Evolutionary conservation across 2,797 vertebrate species (phyloP).

Genomic region (Cryptoprocta ferox): DNA sequence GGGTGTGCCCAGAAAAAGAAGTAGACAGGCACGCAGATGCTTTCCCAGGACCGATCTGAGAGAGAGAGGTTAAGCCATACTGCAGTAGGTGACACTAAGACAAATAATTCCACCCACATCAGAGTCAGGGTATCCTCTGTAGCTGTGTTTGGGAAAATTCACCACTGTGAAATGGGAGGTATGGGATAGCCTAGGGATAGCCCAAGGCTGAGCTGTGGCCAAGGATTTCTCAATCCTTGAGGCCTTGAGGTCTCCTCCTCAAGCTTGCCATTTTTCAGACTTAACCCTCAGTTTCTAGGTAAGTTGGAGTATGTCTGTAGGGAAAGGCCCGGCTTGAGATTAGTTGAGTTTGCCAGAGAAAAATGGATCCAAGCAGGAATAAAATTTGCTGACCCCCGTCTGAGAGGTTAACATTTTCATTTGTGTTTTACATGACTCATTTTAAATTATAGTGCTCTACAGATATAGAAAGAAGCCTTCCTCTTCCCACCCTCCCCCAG

Average conservation of each 20-base stretch:
- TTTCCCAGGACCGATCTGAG: background rate
- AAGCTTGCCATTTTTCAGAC: background rate
- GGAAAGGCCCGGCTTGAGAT: conserved; percentile 61
- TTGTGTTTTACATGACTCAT: conserved; percentile 76
- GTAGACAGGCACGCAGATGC: background rate
- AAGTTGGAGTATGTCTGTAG: background rate
- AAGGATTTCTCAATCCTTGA: background rate
- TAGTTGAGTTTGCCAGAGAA: conserved; percentile 58
- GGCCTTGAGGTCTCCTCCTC: background rate
- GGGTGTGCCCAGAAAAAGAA: background rate
- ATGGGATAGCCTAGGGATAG: background rate
- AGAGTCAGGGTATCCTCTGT: background rate
- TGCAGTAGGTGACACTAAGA: background rate
- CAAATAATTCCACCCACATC: background rate
- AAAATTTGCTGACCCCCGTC: conserved; percentile 65
- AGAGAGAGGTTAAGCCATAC: background rate
- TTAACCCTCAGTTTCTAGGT: background rate
- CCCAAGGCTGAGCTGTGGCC: background rate
- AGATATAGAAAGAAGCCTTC: conserved; percentile 67
- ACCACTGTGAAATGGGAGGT: background rate
- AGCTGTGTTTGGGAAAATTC: background rate
- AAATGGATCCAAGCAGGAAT: conserved; percentile 56
- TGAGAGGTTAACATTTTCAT: conserved; percentile 70
- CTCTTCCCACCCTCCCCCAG: conserved; percentile 70
- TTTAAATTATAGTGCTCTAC: conserved; percentile 77